phyloP scores from a whole-genome alignment of 2,797 vertebrate genomes.

The Poecilia velifera region DNA sequence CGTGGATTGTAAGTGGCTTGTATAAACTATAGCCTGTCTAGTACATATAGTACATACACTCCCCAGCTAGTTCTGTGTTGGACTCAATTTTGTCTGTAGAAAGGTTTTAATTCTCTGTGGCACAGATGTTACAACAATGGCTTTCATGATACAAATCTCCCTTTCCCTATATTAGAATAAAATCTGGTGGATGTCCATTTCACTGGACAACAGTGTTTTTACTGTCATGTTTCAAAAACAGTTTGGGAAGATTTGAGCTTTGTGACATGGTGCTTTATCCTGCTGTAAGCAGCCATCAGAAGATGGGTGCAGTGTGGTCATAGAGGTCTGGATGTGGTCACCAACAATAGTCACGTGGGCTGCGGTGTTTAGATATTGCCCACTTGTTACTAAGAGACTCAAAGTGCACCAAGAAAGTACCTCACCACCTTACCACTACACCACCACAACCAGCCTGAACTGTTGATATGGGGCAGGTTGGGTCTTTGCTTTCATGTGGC shows the following conservation, averaged over 20 bases:
- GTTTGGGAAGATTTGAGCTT: neutral
- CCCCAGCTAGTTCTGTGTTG: neutral
- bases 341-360: neutral
- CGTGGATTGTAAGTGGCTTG: slow-evolving; percentile 11
- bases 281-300: neutral
- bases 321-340: neutral
- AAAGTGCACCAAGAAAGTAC: neutral
- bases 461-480: neutral
- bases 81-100: neutral
- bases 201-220: neutral
- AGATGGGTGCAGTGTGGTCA: neutral
- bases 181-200: neutral
- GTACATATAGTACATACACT: neutral
- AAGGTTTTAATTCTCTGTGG: neutral
- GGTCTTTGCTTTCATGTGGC: neutral
- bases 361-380: neutral
- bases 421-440: neutral
- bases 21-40: neutral
- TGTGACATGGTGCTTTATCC: neutral
- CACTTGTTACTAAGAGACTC: neutral
- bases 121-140: neutral
- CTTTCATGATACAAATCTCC: neutral
- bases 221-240: neutral
- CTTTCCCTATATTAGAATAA: neutral
- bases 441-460: neutral